Base-by-base conservation (phyloP, 1,140 invertebrate genomes). In the Apis laboriosa region DNA sequence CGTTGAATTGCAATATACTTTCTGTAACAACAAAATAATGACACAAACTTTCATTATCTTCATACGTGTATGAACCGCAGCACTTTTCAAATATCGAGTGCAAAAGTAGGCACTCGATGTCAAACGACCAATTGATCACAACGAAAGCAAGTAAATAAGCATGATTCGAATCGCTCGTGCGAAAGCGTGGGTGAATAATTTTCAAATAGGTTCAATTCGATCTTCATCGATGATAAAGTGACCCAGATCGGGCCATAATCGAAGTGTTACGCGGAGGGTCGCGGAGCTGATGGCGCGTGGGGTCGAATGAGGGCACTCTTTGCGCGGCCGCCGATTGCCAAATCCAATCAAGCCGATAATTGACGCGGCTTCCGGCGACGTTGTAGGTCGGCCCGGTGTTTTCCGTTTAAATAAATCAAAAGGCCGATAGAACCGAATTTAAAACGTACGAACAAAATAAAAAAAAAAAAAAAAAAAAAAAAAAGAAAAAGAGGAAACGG, bases 261-360 rank as follows among this genome's bases (percentile, higher is more conserved):
- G 68, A 53, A n/a, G 24, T 73, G 58, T 34, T 17, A 53, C 17
- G 19, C 49, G 77, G 34, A 43, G 12, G 49, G 49, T 80, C 24
- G 19, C 49, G 51, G 61, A 78, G 55, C 21, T 21, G 53, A 67
- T 11, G 43, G 43, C 55, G 9, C 9, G 43, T 21, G 24, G 7
- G n/a, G 2, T 3, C n/a, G 5, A 15, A 8, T 19, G 49, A 7
- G 13, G 68, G 43, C 60, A 19, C 68, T 55, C 43, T 77, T 77
- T 60, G 74, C 73, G 49, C 3, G 11, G 13, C 21, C 24, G 24
- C 21, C 56, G 63, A 60, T 80, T 75, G 77, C 60, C 60, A 80
- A 80, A 84, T 80, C 68, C 77, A 84, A 84, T 84, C 77, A 58
- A 34, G 34, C 19, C 68, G 58, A 84, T 84, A 84, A 84, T 84